phyloP scores from a whole-genome alignment of 2,113 vertebrate genomes.

The Oncorhynchus tshawytscha region DNA sequence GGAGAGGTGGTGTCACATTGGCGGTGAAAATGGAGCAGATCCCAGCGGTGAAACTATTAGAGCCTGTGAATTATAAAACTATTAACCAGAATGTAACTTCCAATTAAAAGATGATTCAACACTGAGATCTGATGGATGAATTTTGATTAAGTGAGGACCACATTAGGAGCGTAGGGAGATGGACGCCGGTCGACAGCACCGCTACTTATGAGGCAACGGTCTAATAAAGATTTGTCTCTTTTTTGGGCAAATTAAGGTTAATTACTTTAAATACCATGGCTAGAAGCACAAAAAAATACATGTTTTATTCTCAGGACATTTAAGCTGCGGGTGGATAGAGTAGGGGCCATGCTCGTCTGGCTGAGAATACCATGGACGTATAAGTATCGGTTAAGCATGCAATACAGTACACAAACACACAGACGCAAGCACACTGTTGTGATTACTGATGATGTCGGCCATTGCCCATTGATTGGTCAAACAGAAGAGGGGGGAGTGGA shows the following conservation, averaged over 20 bases:
- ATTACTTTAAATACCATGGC: conserved; percentile 99
- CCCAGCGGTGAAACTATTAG: conserved; percentile 97
- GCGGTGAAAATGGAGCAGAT: conserved; percentile 90
- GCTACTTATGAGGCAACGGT: conserved; percentile 92
- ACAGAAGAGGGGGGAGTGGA: conserved; percentile 60
- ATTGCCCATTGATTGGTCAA: conserved; percentile 77
- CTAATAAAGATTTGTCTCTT: conserved; percentile 90
- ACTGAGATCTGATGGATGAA: conserved; percentile 99
- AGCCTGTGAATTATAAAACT: conserved; percentile 98
- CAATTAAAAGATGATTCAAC: conserved; percentile 99
- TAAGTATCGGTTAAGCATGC: conserved; percentile 1
- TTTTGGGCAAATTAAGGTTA: conserved; percentile 96
- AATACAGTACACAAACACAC: conserved; percentile 24
- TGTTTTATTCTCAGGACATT: conserved; percentile 85
- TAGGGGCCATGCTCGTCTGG: conserved; percentile 70
- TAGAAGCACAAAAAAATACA: conserved; percentile 82
- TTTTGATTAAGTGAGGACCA: conserved; percentile 99
- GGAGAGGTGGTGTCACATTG: conserved; percentile 76
- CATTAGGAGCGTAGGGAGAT: conserved; percentile 95
- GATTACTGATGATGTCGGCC: conserved; percentile 72
- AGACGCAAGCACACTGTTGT: conserved; percentile 54
- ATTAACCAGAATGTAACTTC: conserved; percentile 99
- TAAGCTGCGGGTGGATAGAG: conserved; percentile 71
- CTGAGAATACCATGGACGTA: conserved; percentile 55
- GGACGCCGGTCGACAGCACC: conserved; percentile 83